Evolutionary conservation across 2,888 invertebrate genomes (phyloP).

Genomic region (Azorinus chamasolen): DNA sequence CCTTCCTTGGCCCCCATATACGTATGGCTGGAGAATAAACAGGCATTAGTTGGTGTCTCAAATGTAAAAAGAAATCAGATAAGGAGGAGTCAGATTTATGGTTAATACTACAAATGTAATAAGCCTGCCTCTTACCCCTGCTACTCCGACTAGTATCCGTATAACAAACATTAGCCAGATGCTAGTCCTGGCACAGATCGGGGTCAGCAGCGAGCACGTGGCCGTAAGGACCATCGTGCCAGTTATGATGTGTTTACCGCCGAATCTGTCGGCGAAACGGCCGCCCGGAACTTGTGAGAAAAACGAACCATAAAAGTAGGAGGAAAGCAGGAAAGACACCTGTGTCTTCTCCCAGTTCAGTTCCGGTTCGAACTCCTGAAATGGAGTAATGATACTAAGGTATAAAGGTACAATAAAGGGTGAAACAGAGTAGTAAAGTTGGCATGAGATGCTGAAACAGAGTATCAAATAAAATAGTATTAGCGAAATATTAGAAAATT

Average conservation of each 20-base stretch:
- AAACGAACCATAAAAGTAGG: conserved; percentile 65
- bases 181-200: conserved; percentile 41
- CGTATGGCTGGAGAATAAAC: too few species aligned
- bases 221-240: conserved; percentile 32
- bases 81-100: too few species aligned
- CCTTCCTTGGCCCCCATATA: too few species aligned
- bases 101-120: too few species aligned
- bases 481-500: too few species aligned
- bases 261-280: conserved; percentile 55
- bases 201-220: conserved; percentile 48
- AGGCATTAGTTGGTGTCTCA: too few species aligned
- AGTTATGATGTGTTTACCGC: conserved; percentile 60
- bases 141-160: conserved; percentile 34
- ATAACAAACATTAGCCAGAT: conserved; percentile 33
- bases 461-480: too few species aligned
- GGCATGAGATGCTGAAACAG: too few species aligned
- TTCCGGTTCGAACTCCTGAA: conserved; percentile 35
- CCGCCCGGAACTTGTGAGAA: conserved; percentile 59
- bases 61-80: too few species aligned
- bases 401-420: too few species aligned
- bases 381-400: not conserved
- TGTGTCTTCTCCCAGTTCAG: conserved; percentile 42
- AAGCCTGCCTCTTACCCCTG: conserved; percentile 46
- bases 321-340: conserved; percentile 54
- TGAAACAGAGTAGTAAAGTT: too few species aligned